Percentiles rank a stretch among this genome's conserved stretches.
These are phyloP conservation scores for Pteropus rufus DNA, from an alignment of 2,797 vertebrate species.

Conservation along the genomic window DNA sequence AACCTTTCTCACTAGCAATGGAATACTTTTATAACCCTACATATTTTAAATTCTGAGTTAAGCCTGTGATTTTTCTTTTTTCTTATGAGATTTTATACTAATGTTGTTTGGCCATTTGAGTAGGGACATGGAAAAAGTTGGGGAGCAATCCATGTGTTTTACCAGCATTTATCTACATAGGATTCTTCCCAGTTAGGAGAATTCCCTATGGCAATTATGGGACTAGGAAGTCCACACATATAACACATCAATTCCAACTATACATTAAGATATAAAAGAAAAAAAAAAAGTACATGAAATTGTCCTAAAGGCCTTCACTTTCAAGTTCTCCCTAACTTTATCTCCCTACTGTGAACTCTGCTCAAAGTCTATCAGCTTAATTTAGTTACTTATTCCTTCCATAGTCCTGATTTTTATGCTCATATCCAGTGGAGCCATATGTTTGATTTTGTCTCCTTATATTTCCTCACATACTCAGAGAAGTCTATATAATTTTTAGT, in stretches of 20 bases:
- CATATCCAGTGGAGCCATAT: background rate
- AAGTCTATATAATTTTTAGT: background rate
- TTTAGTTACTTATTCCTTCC: background rate
- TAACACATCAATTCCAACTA: background rate
- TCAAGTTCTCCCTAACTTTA: background rate
- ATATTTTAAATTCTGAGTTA: background rate
- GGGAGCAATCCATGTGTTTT: background rate
- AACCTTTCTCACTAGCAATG: background rate
- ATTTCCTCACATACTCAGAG: background rate
- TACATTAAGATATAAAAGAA: background rate
- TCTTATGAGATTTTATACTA: background rate
- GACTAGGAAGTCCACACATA: background rate
- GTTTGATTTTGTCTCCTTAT: background rate
- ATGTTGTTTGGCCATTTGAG: background rate
- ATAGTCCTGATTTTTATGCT: background rate
- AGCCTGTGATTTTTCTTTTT: background rate
- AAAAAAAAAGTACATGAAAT: background rate
- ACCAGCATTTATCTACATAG: background rate
- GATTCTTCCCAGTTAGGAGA: background rate
- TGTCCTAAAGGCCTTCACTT: background rate
- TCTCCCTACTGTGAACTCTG: background rate
- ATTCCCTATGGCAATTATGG: background rate
- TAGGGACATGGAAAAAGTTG: background rate
- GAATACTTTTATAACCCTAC: fast-evolving
- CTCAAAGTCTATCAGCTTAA: background rate